phyloP scores from a whole-genome alignment of 2,797 vertebrate species.

The Rhinoraja longicauda region DNA sequence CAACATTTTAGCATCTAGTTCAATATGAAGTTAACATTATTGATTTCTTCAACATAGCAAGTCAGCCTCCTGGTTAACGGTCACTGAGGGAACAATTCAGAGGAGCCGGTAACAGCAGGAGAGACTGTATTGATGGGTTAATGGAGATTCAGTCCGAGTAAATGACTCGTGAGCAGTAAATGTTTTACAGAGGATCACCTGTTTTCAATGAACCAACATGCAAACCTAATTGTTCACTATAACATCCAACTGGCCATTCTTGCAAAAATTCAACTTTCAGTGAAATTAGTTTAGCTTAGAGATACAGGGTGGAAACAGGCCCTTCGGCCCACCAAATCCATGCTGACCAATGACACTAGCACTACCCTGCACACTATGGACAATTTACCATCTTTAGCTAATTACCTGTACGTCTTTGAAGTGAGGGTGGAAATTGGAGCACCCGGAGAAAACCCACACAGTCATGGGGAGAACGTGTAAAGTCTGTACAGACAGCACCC shows the following conservation, averaged over 20 bases:
- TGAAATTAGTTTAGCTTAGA: no score
- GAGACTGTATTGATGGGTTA: background rate
- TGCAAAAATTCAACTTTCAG: background rate
- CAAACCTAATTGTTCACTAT: background rate
- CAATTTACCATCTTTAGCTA: no score
- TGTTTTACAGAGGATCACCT: conserved; percentile 13
- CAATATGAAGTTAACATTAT: background rate
- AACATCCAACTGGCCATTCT: background rate
- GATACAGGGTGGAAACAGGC: no score
- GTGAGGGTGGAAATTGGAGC: no score
- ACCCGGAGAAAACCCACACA: no score
- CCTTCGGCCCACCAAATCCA: no score
- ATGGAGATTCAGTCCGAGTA: background rate
- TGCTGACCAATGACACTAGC: no score
- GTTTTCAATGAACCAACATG: background rate
- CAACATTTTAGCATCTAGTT: conserved; percentile 18
- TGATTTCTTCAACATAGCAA: conserved; percentile 6
- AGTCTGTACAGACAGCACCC: no score
- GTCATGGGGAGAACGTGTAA: no score
- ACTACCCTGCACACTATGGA: no score
- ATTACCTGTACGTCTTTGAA: no score
- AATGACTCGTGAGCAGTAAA: conserved; percentile 6
- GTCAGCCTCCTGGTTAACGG: conserved; percentile 4
- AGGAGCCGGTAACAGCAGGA: background rate
- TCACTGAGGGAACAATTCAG: conserved; percentile 14